A percentile compares a stretch with the other conserved stretches of the same genome.
Evolutionary conservation across 2,113 vertebrate genomes (phyloP).

Genomic region (Sisor rabdophorus): DNA sequence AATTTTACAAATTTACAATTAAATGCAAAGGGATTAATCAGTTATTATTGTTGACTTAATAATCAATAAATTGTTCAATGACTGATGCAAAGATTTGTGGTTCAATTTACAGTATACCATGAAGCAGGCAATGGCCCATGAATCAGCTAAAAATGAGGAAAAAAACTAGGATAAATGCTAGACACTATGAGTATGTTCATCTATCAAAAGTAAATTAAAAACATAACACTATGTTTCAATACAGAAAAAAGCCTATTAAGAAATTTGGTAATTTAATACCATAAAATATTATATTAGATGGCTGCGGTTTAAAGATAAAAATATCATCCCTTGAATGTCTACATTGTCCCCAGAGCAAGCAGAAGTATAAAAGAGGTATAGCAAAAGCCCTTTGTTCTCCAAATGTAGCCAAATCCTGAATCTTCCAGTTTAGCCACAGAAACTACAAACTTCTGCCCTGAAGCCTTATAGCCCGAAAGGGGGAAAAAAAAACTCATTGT

Average conservation of each 20-base stretch:
- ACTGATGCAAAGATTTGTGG: too few relatives aligned
- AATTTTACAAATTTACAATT: too few relatives aligned
- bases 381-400: not conserved
- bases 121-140: too few relatives aligned
- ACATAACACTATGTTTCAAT: not conserved
- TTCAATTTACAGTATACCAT: too few relatives aligned
- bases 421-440: constrained; percentile 38
- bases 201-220: too few relatives aligned
- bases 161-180: too few relatives aligned
- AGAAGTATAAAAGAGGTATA: not conserved
- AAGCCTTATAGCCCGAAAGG: not conserved
- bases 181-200: too few relatives aligned
- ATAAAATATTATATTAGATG: not conserved
- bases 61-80: too few relatives aligned
- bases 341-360: not conserved
- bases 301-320: not conserved
- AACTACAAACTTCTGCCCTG: constrained; percentile 26
- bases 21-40: too few relatives aligned
- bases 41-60: too few relatives aligned
- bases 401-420: not conserved
- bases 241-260: not conserved
- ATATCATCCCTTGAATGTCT: not conserved
- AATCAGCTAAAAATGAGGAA: too few relatives aligned
- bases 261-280: not conserved
- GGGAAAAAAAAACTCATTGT: not conserved